Conservation (phyloP, 2,797 vertebrate species). For the Pristis pectinata region DNA sequence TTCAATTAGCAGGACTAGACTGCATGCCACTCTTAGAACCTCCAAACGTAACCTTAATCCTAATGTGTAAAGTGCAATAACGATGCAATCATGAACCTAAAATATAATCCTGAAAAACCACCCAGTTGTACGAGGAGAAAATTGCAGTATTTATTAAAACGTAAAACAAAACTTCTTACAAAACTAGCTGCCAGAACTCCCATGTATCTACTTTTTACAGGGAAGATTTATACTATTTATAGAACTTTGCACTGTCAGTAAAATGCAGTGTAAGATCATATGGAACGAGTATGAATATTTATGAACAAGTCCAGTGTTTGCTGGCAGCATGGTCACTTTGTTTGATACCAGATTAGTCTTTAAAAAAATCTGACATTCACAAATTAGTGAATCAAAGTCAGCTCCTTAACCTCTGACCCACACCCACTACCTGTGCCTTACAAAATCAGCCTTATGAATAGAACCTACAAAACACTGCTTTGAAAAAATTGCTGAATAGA, state of each 20-base stretch:
- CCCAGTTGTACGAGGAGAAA: not conserved
- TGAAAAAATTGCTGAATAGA: conserved; percentile 7
- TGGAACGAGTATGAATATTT: not conserved
- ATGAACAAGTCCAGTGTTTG: not conserved
- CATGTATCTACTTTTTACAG: not conserved
- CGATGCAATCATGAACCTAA: not conserved
- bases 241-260: not conserved
- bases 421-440: not conserved
- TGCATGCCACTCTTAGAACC: not conserved
- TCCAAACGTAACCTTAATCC: not conserved
- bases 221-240: not conserved
- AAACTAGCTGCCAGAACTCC: not conserved
- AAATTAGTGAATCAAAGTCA: not conserved
- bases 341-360: not conserved
- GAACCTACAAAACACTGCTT: not conserved
- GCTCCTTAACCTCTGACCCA: not conserved
- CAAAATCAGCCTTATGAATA: not conserved
- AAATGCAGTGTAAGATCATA: not conserved
- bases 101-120: not conserved
- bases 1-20: not conserved
- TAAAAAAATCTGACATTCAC: not conserved
- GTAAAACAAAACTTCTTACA: not conserved
- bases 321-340: not conserved
- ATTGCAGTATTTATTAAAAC: not conserved
- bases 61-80: not conserved